phyloP scores from a whole-genome alignment of 2,888 invertebrate genomes.

The Acleris emargana region DNA sequence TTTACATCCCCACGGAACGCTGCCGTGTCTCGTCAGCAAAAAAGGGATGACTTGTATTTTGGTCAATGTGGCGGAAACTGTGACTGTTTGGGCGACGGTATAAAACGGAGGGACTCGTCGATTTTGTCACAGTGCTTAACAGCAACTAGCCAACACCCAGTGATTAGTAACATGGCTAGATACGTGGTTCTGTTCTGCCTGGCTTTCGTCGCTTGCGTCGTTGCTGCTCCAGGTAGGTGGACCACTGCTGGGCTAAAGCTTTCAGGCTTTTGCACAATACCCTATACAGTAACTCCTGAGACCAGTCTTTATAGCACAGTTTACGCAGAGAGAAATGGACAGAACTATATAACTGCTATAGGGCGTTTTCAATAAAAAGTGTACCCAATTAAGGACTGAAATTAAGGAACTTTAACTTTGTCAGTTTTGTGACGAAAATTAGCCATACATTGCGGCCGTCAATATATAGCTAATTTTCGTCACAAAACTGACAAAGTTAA shows the following conservation, averaged over 20 bases:
- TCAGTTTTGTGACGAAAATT: no score
- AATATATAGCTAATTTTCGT: no score
- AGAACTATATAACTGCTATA: no score
- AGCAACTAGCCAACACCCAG: constrained; percentile 12
- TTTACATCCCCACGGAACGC: constrained; percentile 8
- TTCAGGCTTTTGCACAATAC: background rate
- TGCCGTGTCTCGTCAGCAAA: constrained; percentile 42
- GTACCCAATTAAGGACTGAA: no score
- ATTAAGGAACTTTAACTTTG: no score
- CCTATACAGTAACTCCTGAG: no score
- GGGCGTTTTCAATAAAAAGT: no score
- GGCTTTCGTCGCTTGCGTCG: constrained; percentile 45
- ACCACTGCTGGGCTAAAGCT: background rate
- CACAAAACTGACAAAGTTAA: no score
- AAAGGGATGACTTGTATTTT: constrained; percentile 56
- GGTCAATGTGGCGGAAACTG: constrained; percentile 53
- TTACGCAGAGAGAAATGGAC: no score
- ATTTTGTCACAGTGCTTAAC: constrained; percentile 42
- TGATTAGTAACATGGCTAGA: constrained; percentile 48
- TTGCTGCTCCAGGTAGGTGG: constrained; percentile 58
- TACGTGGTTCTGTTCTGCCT: constrained; percentile 44
- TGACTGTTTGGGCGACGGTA: constrained; percentile 51
- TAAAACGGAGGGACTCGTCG: constrained; percentile 47
- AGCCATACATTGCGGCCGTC: no score
- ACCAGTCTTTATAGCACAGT: no score